These are phyloP conservation scores for Brachyistius frenatus DNA, from an alignment of 2,113 vertebrate species.

Conservation along the genomic window DNA sequence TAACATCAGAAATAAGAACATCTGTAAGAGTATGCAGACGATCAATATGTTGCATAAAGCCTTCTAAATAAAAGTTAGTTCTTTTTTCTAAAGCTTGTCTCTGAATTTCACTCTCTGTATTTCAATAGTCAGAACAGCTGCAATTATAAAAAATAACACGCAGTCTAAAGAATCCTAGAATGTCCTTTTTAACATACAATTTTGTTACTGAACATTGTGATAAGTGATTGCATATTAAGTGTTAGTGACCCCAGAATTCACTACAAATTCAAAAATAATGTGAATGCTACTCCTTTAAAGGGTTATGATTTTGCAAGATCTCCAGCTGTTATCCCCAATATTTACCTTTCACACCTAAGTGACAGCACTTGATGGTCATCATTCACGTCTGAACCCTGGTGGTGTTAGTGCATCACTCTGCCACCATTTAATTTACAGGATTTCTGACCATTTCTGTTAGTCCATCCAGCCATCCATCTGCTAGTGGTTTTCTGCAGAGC, in stretches of 20 bases:
- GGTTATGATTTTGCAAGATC: too few relatives aligned
- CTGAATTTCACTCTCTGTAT: too few relatives aligned
- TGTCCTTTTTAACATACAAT: background rate
- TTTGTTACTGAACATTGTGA: too few relatives aligned
- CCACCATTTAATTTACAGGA: slow-evolving; percentile 23
- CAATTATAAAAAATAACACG: background rate
- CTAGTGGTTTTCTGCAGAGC: slow-evolving; percentile 55
- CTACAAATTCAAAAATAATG: too few relatives aligned
- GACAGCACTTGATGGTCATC: slow-evolving; percentile 5
- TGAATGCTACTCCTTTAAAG: too few relatives aligned
- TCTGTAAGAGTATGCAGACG: too few relatives aligned
- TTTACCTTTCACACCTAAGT: background rate
- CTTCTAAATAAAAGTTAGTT: background rate
- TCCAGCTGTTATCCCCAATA: too few relatives aligned
- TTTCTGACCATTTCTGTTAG: slow-evolving; percentile 21
- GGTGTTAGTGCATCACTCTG: slow-evolving; percentile 12
- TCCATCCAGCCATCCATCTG: slow-evolving; percentile 41
- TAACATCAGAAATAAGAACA: too few relatives aligned
- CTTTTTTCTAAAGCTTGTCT: too few relatives aligned
- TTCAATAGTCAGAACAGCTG: background rate
- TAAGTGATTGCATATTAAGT: too few relatives aligned
- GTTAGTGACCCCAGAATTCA: too few relatives aligned
- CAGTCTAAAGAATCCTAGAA: background rate
- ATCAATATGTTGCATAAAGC: too few relatives aligned
- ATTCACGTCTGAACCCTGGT: slow-evolving; percentile 7